Evolutionary conservation across 2,888 invertebrate species (phyloP).

Genomic region (Diarsia mendica): DNA sequence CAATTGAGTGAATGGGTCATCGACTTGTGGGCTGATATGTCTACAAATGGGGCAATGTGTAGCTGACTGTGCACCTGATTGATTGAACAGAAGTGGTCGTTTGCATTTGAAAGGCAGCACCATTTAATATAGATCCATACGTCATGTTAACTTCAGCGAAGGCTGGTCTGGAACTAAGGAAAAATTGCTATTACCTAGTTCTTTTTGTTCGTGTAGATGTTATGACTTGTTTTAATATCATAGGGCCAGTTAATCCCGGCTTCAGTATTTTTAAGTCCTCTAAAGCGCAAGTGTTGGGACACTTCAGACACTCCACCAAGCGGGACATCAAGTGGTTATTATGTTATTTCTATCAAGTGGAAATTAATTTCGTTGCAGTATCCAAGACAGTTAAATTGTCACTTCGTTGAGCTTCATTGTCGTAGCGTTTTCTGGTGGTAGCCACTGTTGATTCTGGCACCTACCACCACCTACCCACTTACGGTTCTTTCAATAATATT

Average conservation of each 20-base stretch:
- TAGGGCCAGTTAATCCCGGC: too few relatives aligned
- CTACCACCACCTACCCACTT: too few relatives aligned
- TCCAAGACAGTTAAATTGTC: too few relatives aligned
- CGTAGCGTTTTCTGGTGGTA: too few relatives aligned
- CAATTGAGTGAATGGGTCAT: constrained; percentile 59
- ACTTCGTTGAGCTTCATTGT: too few relatives aligned
- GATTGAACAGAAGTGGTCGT: not conserved
- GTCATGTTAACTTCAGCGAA: not conserved
- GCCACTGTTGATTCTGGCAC: too few relatives aligned
- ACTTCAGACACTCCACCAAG: not conserved
- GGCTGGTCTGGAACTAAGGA: not conserved
- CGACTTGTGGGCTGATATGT: constrained; percentile 42
- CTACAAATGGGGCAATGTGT: constrained; percentile 15
- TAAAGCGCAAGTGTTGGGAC: not conserved
- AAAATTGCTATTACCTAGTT: not conserved
- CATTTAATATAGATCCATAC: not conserved
- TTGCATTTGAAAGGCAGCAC: not conserved
- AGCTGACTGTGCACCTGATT: constrained; percentile 7
- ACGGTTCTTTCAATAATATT: not conserved
- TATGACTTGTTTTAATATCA: too few relatives aligned
- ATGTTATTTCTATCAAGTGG: too few relatives aligned
- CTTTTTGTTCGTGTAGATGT: not conserved
- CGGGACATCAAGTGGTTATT: too few relatives aligned
- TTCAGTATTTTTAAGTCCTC: not conserved
- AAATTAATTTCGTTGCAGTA: too few relatives aligned